A percentile compares a stretch with the other conserved stretches of the same genome.
Evolutionary conservation across 2,797 vertebrate species (phyloP).

Genomic region (Gallinago solitaria): DNA sequence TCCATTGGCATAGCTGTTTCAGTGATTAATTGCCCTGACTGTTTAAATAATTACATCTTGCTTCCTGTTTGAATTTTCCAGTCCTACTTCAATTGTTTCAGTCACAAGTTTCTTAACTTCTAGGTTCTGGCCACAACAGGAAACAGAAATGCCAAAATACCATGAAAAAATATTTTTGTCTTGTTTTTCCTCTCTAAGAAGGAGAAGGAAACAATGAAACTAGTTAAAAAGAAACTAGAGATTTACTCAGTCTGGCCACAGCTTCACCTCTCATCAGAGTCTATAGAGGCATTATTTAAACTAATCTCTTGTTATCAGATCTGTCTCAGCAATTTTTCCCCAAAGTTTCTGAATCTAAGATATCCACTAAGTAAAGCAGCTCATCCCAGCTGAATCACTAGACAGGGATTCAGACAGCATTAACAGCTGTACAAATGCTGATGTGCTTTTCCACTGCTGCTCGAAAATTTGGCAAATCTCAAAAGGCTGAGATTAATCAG

Average conservation of each 20-base stretch:
- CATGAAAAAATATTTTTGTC: conserved; percentile 20
- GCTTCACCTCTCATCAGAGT: background rate
- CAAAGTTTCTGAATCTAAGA: background rate
- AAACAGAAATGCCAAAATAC: conserved; percentile 63
- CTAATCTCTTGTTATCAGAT: background rate
- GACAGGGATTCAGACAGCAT: background rate
- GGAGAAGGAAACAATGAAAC: conserved; percentile 24
- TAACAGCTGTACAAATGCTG: background rate
- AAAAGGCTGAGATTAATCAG: background rate
- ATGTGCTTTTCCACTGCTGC: background rate
- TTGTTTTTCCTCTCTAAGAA: conserved; percentile 32
- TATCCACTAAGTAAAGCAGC: background rate
- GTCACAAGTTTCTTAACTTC: conserved; percentile 45
- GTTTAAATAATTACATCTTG: conserved; percentile 16
- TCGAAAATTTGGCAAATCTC: background rate
- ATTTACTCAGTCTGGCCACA: background rate
- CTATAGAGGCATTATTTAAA: background rate
- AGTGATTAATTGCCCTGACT: conserved; percentile 28
- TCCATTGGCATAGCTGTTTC: background rate
- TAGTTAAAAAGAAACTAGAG: conserved; percentile 4
- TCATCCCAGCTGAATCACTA: background rate
- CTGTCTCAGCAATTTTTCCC: background rate
- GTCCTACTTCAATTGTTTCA: conserved; percentile 35
- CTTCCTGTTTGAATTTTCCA: conserved; percentile 61
- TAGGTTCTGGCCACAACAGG: conserved; percentile 49